Conservation (phyloP, 2,888 invertebrate species). For the Chaetoderma sp. region DNA sequence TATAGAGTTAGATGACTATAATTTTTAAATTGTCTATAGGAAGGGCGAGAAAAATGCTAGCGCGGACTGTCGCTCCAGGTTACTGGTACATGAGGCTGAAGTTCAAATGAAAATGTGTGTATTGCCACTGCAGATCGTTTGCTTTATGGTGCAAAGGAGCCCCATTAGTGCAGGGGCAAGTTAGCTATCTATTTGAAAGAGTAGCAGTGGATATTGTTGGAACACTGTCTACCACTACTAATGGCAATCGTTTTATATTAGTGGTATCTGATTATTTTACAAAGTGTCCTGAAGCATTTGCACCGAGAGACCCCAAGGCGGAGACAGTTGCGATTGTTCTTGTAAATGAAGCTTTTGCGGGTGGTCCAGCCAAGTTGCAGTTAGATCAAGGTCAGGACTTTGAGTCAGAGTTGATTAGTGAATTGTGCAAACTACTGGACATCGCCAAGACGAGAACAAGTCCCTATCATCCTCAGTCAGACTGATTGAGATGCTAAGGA, state of each 20-base stretch:
- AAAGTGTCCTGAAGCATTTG: slow-evolving; percentile 25
- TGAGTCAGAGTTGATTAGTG: slow-evolving; percentile 32
- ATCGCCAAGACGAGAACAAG: slow-evolving; percentile 35
- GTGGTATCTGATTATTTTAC: slow-evolving; percentile 32
- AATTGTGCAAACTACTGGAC: slow-evolving; percentile 32
- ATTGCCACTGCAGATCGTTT: too few species aligned
- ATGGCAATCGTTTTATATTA: slow-evolving; percentile 21
- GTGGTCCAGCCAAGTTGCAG: slow-evolving; percentile 31
- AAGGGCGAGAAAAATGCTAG: too few species aligned
- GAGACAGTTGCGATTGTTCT: slow-evolving; percentile 33
- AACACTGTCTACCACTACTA: slow-evolving; percentile 11
- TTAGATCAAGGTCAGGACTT: slow-evolving; percentile 31
- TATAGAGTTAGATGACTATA: too few species aligned
- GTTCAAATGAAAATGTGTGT: too few species aligned
- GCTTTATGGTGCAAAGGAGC: too few species aligned
- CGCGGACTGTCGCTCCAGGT: too few species aligned
- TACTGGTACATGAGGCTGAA: too few species aligned
- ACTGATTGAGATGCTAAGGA: slow-evolving; percentile 23
- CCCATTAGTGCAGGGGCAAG: slow-evolving; percentile 4
- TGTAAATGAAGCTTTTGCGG: slow-evolving; percentile 27
- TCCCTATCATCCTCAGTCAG: slow-evolving; percentile 23
- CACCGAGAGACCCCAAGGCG: slow-evolving; percentile 31
- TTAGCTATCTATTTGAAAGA: slow-evolving; percentile 17
- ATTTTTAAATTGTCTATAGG: too few species aligned
- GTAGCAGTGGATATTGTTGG: slow-evolving; percentile 26